These are phyloP conservation scores for Heliconius himera DNA, from an alignment of 1,140 invertebrate species.

Conservation along the genomic window DNA sequence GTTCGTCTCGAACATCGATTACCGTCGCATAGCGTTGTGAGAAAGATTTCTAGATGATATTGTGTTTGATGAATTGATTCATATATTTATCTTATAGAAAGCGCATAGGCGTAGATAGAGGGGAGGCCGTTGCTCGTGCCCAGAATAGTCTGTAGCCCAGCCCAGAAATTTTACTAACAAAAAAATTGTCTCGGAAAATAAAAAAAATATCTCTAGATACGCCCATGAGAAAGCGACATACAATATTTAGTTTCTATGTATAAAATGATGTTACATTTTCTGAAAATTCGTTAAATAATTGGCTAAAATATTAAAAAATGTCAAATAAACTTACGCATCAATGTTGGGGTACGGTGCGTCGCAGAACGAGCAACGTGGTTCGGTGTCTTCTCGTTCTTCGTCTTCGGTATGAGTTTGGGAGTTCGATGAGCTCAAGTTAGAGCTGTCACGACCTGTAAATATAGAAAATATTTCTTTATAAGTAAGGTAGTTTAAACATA, in stretches of 20 bases:
- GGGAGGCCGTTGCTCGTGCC: no score
- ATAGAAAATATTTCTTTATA: conserved; percentile 8
- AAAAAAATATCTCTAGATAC: no score
- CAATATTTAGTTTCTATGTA: neutral
- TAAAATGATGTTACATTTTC: no score
- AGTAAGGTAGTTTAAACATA: no score
- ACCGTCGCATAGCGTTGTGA: neutral
- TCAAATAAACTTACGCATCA: conserved; percentile 65
- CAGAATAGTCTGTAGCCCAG: no score
- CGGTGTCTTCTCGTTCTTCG: conserved; percentile 68
- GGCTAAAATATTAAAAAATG: neutral
- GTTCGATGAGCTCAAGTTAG: conserved; percentile 48
- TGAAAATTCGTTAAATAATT: no score
- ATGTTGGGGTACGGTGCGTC: conserved; percentile 74
- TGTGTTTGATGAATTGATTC: neutral
- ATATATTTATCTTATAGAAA: neutral
- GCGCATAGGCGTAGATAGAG: no score
- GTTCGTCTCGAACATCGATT: neutral
- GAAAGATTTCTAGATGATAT: neutral
- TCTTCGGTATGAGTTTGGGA: conserved; percentile 57
- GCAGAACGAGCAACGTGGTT: conserved; percentile 70
- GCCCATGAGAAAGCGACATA: no score
- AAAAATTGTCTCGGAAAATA: no score
- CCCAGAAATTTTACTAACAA: no score
- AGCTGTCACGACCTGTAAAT: conserved; percentile 63